Conservation (phyloP, 2,113 vertebrate genomes). For the Hoplias malabaricus region DNA sequence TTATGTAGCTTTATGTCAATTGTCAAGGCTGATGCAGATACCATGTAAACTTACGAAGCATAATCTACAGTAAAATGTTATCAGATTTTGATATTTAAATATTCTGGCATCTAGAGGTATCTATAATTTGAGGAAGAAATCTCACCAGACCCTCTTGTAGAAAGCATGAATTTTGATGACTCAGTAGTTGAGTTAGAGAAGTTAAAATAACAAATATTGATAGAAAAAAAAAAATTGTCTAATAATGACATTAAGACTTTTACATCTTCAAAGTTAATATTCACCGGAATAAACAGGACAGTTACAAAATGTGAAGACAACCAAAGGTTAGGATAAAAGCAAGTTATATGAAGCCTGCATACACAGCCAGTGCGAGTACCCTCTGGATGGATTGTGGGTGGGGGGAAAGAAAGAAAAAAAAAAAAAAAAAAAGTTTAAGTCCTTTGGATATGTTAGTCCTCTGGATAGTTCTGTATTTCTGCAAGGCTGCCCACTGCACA, state of each 20-base stretch:
- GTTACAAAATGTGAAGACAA: not conserved
- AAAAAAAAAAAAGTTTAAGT: no score
- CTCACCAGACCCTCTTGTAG: no score
- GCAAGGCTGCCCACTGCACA: slow-evolving; percentile 28
- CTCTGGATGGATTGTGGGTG: not conserved
- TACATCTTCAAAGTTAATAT: slow-evolving; percentile 1
- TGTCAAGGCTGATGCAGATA: no score
- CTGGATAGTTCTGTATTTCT: slow-evolving; percentile 36
- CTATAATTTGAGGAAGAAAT: no score
- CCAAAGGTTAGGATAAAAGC: not conserved
- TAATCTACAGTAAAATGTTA: no score
- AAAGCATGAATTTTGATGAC: no score
- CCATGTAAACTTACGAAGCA: no score
- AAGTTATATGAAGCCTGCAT: slow-evolving; percentile 20
- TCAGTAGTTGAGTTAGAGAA: not conserved
- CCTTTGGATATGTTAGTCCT: slow-evolving; percentile 30
- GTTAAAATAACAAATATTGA: not conserved
- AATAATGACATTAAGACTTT: not conserved
- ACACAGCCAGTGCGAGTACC: not conserved
- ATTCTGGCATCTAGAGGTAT: not conserved
- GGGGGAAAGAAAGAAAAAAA: not conserved
- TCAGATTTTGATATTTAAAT: not conserved
- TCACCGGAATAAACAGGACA: not conserved
- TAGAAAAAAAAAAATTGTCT: slow-evolving; percentile 3
- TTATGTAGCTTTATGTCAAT: no score